These are phyloP conservation scores for Drosophila bipectinata DNA, from an alignment of 1,140 invertebrate species.

Conservation along the genomic window DNA sequence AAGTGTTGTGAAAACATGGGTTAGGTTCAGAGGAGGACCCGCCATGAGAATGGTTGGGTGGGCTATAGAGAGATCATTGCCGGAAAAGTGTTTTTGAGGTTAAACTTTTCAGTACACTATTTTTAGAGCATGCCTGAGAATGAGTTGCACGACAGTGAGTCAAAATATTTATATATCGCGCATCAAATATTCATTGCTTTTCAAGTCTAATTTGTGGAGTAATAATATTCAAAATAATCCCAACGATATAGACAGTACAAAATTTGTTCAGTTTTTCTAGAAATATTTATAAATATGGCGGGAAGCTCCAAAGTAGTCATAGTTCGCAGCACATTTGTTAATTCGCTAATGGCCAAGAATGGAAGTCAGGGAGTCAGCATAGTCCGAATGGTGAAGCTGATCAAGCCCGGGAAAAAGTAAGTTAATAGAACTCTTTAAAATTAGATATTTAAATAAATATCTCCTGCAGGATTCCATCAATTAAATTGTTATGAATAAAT, in stretches of 20 bases:
- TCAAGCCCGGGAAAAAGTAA: background rate
- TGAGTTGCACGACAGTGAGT: conserved; percentile 1
- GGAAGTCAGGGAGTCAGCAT: conserved; percentile 18
- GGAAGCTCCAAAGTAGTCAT: conserved; percentile 17
- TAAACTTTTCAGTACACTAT: conserved; percentile 41
- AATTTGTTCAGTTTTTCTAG: background rate
- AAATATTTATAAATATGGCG: conserved; percentile 14
- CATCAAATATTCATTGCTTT: background rate
- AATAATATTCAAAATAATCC: background rate
- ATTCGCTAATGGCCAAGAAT: background rate
- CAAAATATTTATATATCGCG: background rate
- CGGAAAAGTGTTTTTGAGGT: conserved; percentile 57
- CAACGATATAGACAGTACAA: background rate
- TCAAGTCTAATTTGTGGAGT: background rate
- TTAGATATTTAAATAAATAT: no score
- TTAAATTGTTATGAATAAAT: no score
- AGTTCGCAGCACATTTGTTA: conserved; percentile 22
- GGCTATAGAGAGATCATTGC: conserved; percentile 42
- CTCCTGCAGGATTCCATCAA: no score
- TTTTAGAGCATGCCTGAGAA: background rate
- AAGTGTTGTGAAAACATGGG: conserved; percentile 49
- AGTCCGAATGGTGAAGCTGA: conserved; percentile 7
- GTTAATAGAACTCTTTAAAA: background rate
- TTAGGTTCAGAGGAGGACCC: background rate
- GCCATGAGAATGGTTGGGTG: background rate